A percentile compares a stretch with the other conserved stretches of the same genome.
These are phyloP conservation scores for Conistra vaccinii DNA, from an alignment of 2,888 invertebrate genomes.

Conservation along the genomic window DNA sequence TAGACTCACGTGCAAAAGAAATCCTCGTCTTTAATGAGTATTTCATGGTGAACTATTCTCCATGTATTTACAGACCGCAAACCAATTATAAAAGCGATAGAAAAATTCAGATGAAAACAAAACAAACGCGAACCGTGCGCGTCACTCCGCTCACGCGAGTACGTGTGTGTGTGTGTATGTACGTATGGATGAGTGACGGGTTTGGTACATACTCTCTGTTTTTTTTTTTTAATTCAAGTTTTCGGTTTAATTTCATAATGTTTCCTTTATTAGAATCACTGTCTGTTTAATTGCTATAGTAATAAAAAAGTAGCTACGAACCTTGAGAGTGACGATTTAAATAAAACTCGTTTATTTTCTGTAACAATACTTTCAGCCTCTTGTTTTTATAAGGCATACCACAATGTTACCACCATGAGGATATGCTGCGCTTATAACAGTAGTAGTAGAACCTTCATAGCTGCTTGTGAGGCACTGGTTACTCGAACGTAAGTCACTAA, in stretches of 20 bases:
- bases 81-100: constrained; percentile 31
- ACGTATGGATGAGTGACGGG: not conserved
- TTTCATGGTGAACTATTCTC: constrained; percentile 13
- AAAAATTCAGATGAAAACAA: constrained; percentile 28
- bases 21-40: not conserved
- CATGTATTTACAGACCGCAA: constrained; percentile 13
- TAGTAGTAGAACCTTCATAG: not conserved
- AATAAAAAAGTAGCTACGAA: not conserved
- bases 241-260: not conserved
- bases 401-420: too few relatives aligned
- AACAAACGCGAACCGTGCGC: constrained; percentile 20
- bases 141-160: not conserved
- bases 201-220: not conserved
- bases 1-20: not conserved
- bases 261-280: not conserved
- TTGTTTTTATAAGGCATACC: not conserved
- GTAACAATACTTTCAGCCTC: not conserved
- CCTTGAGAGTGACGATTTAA: not conserved
- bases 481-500: constrained; percentile 1
- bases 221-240: not conserved
- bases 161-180: not conserved
- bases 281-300: not conserved
- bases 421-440: not conserved
- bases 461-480: not conserved
- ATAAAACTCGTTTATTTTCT: not conserved